Evolutionary conservation across 2,888 invertebrate genomes (phyloP).

Genomic region (Bellardia pandia): DNA sequence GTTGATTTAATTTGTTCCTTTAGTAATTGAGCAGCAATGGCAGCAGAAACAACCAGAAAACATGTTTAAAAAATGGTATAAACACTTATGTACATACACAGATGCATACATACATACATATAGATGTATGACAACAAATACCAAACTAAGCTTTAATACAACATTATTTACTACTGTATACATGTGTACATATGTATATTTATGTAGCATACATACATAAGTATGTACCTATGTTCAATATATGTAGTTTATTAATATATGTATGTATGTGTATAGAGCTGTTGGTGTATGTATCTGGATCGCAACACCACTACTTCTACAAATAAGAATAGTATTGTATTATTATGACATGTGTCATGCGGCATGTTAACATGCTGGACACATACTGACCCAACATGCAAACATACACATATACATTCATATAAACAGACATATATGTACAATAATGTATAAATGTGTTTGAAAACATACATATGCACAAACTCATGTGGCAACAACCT

Average conservation of each 20-base stretch:
- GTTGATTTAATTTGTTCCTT: conserved; percentile 65
- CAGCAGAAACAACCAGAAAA: conserved; percentile 6
- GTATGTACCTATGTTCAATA: neutral
- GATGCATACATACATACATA: neutral
- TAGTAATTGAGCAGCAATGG: conserved; percentile 15
- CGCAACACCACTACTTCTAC: conserved; percentile 1
- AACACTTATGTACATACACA: neutral
- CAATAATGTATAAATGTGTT: neutral
- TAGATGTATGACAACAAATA: neutral
- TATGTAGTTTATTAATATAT: neutral
- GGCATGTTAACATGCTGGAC: conserved; percentile 70
- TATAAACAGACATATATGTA: neutral
- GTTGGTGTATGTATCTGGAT: neutral
- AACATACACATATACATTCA: neutral
- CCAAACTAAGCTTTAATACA: conserved; percentile 19
- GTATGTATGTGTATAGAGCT: neutral
- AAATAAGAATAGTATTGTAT: conserved; percentile 48
- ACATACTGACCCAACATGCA: conserved; percentile 46
- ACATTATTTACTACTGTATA: neutral
- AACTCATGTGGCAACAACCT: conserved; percentile 9
- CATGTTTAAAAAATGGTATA: neutral
- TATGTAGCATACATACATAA: neutral
- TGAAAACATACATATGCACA: neutral
- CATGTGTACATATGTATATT: no score
- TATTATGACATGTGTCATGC: conserved; percentile 69